These are phyloP conservation scores for Mesocentrotus franciscanus DNA, from an alignment of 53 echinoderm and acorn worm species.

Conservation along the genomic window DNA sequence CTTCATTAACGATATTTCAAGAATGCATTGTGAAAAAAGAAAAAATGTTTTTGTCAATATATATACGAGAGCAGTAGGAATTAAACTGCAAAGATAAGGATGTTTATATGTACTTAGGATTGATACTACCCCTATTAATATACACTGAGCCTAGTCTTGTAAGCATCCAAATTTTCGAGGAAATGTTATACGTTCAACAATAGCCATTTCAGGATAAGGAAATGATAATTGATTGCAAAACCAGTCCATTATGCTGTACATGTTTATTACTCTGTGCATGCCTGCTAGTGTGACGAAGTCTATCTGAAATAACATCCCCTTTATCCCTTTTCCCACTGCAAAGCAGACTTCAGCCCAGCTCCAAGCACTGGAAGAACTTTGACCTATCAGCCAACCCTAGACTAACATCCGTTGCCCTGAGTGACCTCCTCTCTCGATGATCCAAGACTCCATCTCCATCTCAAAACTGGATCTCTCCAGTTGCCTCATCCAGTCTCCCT, in stretches of 20 bases:
- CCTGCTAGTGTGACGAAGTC: background rate
- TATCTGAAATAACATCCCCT: background rate
- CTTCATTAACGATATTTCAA: no score
- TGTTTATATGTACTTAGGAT: no score
- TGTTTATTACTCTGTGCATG: background rate
- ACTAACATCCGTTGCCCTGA: conserved; percentile 74
- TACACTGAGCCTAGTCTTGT: no score
- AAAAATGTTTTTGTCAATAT: no score
- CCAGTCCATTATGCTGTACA: background rate
- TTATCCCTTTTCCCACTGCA: background rate
- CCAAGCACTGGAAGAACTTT: conserved; percentile 74
- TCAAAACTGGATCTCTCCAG: conserved; percentile 77
- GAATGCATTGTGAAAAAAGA: no score
- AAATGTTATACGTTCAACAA: no score
- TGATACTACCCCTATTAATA: no score
- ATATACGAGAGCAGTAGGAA: no score
- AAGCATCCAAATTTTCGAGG: no score
- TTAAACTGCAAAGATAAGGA: no score
- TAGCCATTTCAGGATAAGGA: background rate
- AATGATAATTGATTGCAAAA: background rate
- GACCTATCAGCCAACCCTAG: conserved; percentile 79
- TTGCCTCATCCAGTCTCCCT: conserved; percentile 78
- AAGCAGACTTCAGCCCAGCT: conserved; percentile 74
- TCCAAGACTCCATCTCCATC: conserved; percentile 54
- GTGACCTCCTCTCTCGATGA: conserved; percentile 69